Conservation (phyloP, 2,888 invertebrate species). For the Troides oblongomaculatus region DNA sequence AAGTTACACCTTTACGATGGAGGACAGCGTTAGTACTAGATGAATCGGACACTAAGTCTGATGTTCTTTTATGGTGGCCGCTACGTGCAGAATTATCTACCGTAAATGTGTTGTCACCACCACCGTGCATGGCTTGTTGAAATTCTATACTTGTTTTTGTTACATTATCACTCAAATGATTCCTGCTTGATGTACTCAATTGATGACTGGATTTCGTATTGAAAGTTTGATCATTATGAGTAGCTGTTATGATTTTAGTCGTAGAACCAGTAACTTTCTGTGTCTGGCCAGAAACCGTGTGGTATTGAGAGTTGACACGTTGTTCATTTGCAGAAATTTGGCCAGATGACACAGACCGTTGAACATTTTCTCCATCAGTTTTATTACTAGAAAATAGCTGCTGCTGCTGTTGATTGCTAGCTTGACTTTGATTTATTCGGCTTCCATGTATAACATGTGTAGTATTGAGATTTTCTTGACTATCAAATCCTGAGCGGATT, state of each 20-base stretch:
- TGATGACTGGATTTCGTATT: conserved; percentile 51
- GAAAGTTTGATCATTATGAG: conserved; percentile 47
- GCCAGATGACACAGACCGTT: conserved; percentile 18
- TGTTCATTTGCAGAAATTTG: conserved; percentile 18
- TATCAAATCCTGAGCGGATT: conserved; percentile 12
- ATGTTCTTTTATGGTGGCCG: conserved; percentile 86
- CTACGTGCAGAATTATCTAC: conserved; percentile 55
- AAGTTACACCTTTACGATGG: conserved; percentile 85
- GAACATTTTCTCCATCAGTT: conserved; percentile 10
- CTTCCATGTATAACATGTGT: conserved; percentile 27
- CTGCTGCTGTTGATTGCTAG: conserved; percentile 19
- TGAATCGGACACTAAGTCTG: conserved; percentile 86
- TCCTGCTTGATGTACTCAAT: conserved; percentile 59
- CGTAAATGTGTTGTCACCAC: conserved; percentile 42
- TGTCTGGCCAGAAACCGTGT: conserved; percentile 25
- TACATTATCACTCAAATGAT: conserved; percentile 68
- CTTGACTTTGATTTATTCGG: conserved; percentile 18
- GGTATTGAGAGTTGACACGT: conserved; percentile 35
- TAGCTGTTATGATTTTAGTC: conserved; percentile 44
- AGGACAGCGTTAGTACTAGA: conserved; percentile 88
- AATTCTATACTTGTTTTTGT: conserved; percentile 78
- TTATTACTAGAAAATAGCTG: conserved; percentile 12
- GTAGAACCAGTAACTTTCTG: conserved; percentile 27
- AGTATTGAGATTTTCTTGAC: conserved; percentile 20
- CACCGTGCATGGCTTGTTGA: conserved; percentile 74